Conservation (phyloP, 1,140 invertebrate genomes). For the Chymomyza costata region DNA sequence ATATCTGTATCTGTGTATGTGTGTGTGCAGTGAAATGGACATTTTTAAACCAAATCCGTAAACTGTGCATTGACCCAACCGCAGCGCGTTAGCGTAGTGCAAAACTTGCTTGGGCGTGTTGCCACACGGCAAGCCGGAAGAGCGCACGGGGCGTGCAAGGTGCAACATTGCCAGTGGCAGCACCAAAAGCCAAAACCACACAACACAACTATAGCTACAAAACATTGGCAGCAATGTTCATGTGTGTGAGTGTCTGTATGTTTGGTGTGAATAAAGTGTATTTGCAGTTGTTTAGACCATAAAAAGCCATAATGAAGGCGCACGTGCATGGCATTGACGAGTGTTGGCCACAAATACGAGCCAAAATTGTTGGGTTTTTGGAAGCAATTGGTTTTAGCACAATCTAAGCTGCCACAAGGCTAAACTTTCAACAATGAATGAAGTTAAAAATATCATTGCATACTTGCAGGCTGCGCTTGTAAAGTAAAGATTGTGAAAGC, state of each 20-base stretch:
- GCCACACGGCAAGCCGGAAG: conserved; percentile 43
- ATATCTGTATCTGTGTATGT: conserved; percentile 20
- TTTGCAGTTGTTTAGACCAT: conserved; percentile 43
- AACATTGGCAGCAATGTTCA: not conserved
- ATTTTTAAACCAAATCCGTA: conserved; percentile 55
- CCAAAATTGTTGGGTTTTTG: not conserved
- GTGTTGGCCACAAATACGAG: too few species aligned
- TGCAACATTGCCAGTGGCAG: not conserved
- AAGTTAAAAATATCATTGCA: not conserved
- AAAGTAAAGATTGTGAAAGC: not conserved
- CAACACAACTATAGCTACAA: conserved; percentile 6
- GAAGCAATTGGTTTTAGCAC: too few species aligned
- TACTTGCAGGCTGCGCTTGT: not conserved
- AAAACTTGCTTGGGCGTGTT: not conserved
- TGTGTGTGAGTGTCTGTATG: too few species aligned
- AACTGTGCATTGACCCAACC: conserved; percentile 66
- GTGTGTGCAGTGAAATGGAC: conserved; percentile 48
- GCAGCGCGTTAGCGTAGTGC: too few species aligned
- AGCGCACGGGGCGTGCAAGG: conserved; percentile 23
- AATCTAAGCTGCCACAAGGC: too few species aligned
- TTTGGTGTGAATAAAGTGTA: conserved; percentile 20
- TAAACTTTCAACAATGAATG: not conserved
- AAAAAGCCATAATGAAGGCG: conserved; percentile 51
- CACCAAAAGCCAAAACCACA: conserved; percentile 11
- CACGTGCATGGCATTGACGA: conserved; percentile 28